Evolutionary conservation across 2,888 invertebrate species (phyloP).

Genomic region (Acleris holmiana): DNA sequence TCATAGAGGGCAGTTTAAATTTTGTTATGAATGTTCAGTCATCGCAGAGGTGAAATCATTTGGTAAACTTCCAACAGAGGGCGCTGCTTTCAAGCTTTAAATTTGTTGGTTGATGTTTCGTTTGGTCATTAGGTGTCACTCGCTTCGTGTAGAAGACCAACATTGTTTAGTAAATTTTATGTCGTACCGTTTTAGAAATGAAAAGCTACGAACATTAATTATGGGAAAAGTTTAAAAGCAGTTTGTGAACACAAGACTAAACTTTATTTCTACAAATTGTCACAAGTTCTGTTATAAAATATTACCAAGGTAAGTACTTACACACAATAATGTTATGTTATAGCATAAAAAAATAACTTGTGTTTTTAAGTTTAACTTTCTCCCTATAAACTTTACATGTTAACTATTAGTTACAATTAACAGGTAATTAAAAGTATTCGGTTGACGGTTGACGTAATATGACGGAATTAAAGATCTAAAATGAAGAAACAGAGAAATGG

Average conservation of each 20-base stretch:
- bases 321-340: no score
- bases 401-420: background rate
- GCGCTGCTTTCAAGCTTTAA: constrained; percentile 15
- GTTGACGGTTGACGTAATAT: no score
- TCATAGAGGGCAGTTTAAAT: background rate
- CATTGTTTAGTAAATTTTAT: no score
- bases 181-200: no score
- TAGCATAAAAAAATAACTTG: background rate
- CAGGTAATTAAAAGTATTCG: no score
- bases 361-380: background rate
- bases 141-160: background rate
- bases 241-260: background rate
- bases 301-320: no score
- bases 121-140: constrained; percentile 21
- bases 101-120: background rate
- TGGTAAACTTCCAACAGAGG: constrained; percentile 10
- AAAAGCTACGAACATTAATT: background rate
- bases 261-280: no score
- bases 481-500: no score
- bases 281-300: no score
- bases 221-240: background rate
- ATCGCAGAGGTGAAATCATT: background rate
- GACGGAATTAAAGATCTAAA: no score
- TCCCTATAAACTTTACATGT: no score
- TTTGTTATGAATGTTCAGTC: no score